Percentiles rank a stretch among this genome's conserved stretches.
Evolutionary conservation across 2,888 invertebrate species (phyloP).

Genomic region (Sialis fuliginosa): DNA sequence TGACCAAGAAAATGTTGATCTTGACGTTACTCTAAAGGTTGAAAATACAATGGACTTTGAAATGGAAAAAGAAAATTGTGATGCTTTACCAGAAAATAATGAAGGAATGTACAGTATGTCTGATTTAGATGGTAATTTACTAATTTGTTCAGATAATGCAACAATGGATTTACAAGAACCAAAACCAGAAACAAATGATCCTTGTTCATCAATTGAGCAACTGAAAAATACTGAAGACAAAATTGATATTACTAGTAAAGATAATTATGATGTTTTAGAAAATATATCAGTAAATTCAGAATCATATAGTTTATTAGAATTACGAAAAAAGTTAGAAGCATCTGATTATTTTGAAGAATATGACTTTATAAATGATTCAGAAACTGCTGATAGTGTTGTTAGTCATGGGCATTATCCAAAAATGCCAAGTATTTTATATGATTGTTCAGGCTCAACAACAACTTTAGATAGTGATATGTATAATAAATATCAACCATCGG

Average conservation of each 20-base stretch:
- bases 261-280: slow-evolving; percentile 13
- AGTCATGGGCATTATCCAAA: slow-evolving; percentile 45
- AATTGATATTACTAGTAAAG: neutral
- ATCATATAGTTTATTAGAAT: slow-evolving; percentile 14
- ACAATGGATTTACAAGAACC: neutral
- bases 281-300: slow-evolving; percentile 13
- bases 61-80: slow-evolving; percentile 18
- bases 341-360: slow-evolving; percentile 23
- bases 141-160: neutral
- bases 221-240: neutral
- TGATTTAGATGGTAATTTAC: slow-evolving; percentile 1
- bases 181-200: neutral
- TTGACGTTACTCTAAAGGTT: slow-evolving; percentile 27
- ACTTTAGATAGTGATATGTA: slow-evolving; percentile 5
- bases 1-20: slow-evolving; percentile 28
- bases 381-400: slow-evolving; percentile 44
- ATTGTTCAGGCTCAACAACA: slow-evolving; percentile 10
- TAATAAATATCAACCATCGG: slow-evolving; percentile 23
- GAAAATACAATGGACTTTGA: slow-evolving; percentile 11
- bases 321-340: no score
- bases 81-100: slow-evolving; percentile 32
- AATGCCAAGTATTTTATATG: slow-evolving; percentile 21
- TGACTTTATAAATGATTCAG: slow-evolving; percentile 39
- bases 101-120: slow-evolving; percentile 4
- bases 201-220: no score